phyloP scores from a whole-genome alignment of 1,140 invertebrate genomes.

The Chelonus insularis region DNA sequence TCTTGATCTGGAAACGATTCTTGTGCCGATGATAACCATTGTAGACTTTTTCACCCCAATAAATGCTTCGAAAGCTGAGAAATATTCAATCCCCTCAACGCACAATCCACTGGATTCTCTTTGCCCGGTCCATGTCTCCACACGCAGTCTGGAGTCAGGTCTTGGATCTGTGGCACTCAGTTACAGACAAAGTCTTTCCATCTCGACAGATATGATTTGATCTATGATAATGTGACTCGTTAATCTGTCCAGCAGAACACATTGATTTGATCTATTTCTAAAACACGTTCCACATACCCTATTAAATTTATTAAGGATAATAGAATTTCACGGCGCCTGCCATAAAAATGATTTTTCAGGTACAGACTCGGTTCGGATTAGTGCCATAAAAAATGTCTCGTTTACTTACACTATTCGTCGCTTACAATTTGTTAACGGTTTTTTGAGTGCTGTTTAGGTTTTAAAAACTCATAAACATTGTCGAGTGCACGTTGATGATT shows the following conservation, averaged over 20 bases:
- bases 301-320: not conserved
- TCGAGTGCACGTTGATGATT: too few species aligned
- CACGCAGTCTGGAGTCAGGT: too few species aligned
- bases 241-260: slow-evolving; percentile 6
- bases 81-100: not conserved
- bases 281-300: not conserved
- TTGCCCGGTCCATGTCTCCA: too few species aligned
- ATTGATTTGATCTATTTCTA: not conserved
- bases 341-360: too few species aligned
- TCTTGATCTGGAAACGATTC: not conserved
- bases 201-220: not conserved
- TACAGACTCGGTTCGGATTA: too few species aligned
- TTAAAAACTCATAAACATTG: too few species aligned
- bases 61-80: not conserved
- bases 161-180: not conserved
- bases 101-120: too few species aligned
- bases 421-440: too few species aligned
- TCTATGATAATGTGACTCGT: not conserved
- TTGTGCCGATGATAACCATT: not conserved
- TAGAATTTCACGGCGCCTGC: too few species aligned
- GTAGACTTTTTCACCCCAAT: slow-evolving; percentile 2
- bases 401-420: too few species aligned
- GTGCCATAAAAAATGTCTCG: too few species aligned
- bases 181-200: not conserved
- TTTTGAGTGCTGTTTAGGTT: too few species aligned